phyloP scores from a whole-genome alignment of 2,888 invertebrate species.

The Leucoptera coffeella region DNA sequence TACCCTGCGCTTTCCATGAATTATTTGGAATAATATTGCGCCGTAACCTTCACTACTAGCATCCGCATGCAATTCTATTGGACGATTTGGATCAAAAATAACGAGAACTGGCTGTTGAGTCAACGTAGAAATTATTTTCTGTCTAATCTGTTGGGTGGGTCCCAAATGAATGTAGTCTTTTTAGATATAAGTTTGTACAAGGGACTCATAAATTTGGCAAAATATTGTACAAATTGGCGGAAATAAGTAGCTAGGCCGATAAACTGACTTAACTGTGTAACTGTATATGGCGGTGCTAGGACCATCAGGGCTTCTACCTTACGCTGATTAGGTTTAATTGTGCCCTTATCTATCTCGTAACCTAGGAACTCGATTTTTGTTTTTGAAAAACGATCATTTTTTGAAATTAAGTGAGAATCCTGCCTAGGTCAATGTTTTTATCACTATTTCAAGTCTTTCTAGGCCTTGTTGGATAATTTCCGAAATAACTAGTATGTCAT shows the following conservation, averaged over 20 bases:
- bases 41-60: constrained; percentile 10
- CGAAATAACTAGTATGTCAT: no score
- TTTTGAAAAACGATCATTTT: constrained; percentile 10
- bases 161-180: constrained; percentile 2
- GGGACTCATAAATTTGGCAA: constrained; percentile 5
- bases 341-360: constrained; percentile 7
- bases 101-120: constrained; percentile 7
- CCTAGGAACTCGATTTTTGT: constrained; percentile 8
- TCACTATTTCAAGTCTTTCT: no score
- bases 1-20: constrained; percentile 1
- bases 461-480: no score
- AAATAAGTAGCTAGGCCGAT: constrained; percentile 9
- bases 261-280: no score
- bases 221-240: constrained; percentile 7
- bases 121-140: no score
- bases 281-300: constrained; percentile 7
- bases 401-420: constrained; percentile 9
- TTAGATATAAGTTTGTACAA: constrained; percentile 4
- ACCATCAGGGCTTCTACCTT: constrained; percentile 8
- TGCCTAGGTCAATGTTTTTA: no score
- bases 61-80: constrained; percentile 9
- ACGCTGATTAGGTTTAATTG: constrained; percentile 8
- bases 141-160: no score
- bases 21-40: constrained; percentile 4
- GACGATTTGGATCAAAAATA: constrained; percentile 7